phyloP scores from a whole-genome alignment of 2,113 vertebrate species.

The Callorhinus ursinus region DNA sequence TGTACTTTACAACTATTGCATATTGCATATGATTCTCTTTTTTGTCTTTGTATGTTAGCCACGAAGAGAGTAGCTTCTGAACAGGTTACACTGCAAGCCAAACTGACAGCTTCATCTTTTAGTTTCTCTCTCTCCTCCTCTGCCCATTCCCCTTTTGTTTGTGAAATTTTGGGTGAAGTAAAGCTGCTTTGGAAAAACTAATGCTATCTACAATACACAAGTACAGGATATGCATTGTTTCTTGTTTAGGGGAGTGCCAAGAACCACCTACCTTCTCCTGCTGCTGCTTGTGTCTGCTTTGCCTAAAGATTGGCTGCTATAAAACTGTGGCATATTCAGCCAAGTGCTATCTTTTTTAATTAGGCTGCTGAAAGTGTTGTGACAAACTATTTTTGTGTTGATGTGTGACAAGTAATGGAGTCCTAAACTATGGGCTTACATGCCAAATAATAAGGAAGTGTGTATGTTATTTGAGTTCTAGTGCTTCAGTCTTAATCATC shows the following conservation, averaged over 20 bases:
- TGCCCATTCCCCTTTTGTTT: conserved; percentile 45
- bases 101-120: conserved; percentile 15
- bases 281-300: conserved; percentile 69
- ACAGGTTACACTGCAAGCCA: background rate
- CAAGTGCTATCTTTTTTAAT: conserved; percentile 70
- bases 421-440: conserved; percentile 16
- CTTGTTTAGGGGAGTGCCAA: conserved; percentile 74
- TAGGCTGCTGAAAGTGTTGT: conserved; percentile 68
- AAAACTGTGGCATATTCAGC: conserved; percentile 60
- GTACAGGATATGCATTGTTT: conserved; percentile 65
- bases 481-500: conserved; percentile 25
- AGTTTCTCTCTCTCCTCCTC: background rate
- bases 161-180: conserved; percentile 58
- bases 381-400: conserved; percentile 63
- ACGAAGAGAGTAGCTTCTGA: background rate
- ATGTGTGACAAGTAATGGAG: conserved; percentile 51
- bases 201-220: conserved; percentile 57
- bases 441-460: conserved; percentile 44
- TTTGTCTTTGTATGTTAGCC: background rate
- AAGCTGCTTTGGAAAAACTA: conserved; percentile 65
- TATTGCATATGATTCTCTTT: background rate
- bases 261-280: conserved; percentile 79
- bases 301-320: conserved; percentile 73
- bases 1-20: background rate
- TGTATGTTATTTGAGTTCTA: conserved; percentile 6